phyloP scores from a whole-genome alignment of 2,113 vertebrate genomes.

The Gobius niger region DNA sequence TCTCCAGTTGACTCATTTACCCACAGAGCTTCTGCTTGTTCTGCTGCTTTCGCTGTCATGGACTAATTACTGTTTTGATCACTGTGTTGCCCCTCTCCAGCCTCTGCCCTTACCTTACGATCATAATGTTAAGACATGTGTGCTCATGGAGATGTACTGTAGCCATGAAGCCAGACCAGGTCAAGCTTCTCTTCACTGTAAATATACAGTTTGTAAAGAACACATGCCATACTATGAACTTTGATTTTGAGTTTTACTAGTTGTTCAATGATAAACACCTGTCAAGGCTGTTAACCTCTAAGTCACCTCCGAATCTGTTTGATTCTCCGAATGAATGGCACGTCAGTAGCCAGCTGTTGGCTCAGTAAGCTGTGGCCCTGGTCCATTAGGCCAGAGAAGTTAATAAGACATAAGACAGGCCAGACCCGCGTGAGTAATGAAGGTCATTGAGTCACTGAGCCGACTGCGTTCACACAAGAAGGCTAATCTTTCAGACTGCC shows the following conservation, averaged over 20 bases:
- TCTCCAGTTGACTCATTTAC: conserved; percentile 78
- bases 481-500: conserved; percentile 56
- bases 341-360: conserved; percentile 66
- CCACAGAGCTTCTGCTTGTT: conserved; percentile 70
- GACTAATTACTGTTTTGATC: conserved; percentile 76
- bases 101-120: conserved; percentile 23
- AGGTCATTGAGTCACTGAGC: conserved; percentile 73
- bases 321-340: conserved; percentile 56
- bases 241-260: not conserved
- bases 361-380: conserved; percentile 73
- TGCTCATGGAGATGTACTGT: not conserved
- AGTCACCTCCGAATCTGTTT: conserved; percentile 45
- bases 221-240: not conserved
- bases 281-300: conserved; percentile 17
- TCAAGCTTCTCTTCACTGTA: too few relatives aligned
- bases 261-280: not conserved
- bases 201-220: too few relatives aligned
- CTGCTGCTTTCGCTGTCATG: conserved; percentile 61
- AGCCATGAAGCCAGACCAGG: not conserved
- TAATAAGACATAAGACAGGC: conserved; percentile 78
- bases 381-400: conserved; percentile 72
- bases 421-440: conserved; percentile 71
- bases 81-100: conserved; percentile 45
- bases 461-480: conserved; percentile 65
- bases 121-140: conserved; percentile 30